Evolutionary conservation across 2,888 invertebrate genomes (phyloP).

Genomic region (Agrenia bidenticulata): DNA sequence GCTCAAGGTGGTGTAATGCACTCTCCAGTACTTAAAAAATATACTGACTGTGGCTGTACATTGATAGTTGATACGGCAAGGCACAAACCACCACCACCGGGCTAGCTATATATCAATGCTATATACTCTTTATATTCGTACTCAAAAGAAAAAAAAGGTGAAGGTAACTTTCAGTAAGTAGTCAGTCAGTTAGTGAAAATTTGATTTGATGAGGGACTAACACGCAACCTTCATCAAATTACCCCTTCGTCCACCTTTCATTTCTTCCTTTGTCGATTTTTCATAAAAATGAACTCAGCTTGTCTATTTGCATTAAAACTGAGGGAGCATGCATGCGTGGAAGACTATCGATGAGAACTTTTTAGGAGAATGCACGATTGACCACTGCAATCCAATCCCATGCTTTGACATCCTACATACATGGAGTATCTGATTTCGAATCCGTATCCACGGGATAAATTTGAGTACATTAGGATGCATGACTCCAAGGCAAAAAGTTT

Average conservation of each 20-base stretch:
- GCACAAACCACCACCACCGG: not conserved
- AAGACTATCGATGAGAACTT: too few species aligned
- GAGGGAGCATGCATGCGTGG: not conserved
- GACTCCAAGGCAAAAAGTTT: too few species aligned
- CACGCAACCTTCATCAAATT: constrained; percentile 53
- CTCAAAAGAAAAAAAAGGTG: not conserved
- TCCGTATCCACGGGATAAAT: too few species aligned
- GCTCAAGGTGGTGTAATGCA: not conserved
- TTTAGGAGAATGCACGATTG: too few species aligned
- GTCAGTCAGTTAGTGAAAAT: constrained; percentile 21
- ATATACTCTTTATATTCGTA: not conserved
- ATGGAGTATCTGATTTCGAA: too few species aligned
- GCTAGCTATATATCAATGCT: not conserved
- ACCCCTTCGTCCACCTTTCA: constrained; percentile 29
- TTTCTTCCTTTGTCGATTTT: constrained; percentile 5
- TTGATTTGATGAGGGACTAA: constrained; percentile 42
- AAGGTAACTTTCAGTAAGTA: constrained; percentile 13
- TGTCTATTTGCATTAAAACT: constrained; percentile 4
- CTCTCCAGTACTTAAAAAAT: not conserved
- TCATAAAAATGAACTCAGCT: constrained; percentile 10
- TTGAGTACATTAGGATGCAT: too few species aligned
- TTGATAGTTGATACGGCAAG: not conserved
- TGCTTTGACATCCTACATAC: too few species aligned
- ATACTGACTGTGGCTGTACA: too few species aligned
- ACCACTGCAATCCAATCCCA: too few species aligned